phyloP scores from a whole-genome alignment of 2,797 vertebrate species.

The Huso huso region DNA sequence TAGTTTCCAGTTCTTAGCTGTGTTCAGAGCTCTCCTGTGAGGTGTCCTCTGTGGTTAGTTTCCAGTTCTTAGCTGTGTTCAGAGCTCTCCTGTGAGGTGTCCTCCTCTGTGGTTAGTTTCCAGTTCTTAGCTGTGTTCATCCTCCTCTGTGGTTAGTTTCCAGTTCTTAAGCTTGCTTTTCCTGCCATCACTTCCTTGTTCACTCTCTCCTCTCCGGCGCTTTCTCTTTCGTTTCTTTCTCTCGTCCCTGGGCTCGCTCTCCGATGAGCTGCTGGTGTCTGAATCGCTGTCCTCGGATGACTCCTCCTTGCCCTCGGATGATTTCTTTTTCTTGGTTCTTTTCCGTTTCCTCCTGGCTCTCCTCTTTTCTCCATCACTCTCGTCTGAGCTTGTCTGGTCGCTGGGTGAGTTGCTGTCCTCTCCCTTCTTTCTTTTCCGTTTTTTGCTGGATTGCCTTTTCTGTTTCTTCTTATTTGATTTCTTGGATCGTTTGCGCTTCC shows the following conservation, averaged over 20 bases:
- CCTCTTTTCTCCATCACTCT: conserved; percentile 49
- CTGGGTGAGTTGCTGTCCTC: conserved; percentile 49
- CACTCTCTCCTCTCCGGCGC: no score
- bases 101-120: no score
- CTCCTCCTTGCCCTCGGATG: conserved; percentile 57
- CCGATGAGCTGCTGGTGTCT: conserved; percentile 33
- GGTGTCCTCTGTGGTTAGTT: no score
- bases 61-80: no score
- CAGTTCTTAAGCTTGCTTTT: conserved; percentile 8
- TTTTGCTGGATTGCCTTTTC: conserved; percentile 75
- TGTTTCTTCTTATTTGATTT: conserved; percentile 85
- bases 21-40: no score
- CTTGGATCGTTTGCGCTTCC: conserved; percentile 71
- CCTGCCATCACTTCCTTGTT: no score
- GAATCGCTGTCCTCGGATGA: conserved; percentile 48
- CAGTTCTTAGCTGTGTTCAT: no score
- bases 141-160: no score
- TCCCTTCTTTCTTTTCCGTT: conserved; percentile 64
- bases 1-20: no score
- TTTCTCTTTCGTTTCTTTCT: conserved; percentile 23
- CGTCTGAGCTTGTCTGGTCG: conserved; percentile 52
- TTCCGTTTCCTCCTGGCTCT: conserved; percentile 43
- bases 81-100: no score
- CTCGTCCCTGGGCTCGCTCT: conserved; percentile 48
- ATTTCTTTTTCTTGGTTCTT: conserved; percentile 54